Percentiles rank a stretch among this genome's conserved stretches.
phyloP scores from a whole-genome alignment of 2,113 vertebrate genomes.

The Phodopus roborovskii region DNA sequence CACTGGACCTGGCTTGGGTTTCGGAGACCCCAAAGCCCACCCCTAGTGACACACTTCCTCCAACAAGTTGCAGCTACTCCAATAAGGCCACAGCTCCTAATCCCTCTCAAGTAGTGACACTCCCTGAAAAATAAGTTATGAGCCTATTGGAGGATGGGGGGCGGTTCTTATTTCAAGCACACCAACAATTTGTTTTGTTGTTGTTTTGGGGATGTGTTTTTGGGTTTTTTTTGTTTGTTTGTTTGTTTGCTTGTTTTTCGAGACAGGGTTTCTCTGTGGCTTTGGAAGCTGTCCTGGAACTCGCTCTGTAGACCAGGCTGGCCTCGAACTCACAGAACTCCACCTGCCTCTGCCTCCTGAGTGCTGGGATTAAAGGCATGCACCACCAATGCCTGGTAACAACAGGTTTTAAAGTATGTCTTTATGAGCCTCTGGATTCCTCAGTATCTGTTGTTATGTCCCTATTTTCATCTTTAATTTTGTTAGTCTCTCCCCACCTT shows the following conservation, averaged over 20 bases:
- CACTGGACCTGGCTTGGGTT: neutral
- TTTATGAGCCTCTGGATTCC: neutral
- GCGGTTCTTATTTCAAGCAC: neutral
- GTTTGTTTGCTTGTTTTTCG: no score
- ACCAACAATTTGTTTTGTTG: neutral
- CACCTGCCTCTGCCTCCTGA: no score
- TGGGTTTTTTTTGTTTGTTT: no score
- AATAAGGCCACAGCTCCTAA: neutral
- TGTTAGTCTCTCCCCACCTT: neutral
- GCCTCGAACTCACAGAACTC: no score
- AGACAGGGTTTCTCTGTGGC: no score
- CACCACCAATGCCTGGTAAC: no score
- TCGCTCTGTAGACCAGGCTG: no score
- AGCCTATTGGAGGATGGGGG: no score
- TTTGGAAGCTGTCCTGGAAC: no score
- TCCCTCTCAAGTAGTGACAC: neutral
- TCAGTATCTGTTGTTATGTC: neutral
- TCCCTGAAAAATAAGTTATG: neutral
- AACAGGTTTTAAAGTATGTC: neutral
- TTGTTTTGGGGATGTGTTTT: no score
- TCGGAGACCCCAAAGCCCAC: neutral
- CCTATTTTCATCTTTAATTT: neutral
- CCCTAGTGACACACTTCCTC: neutral
- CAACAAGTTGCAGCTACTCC: neutral
- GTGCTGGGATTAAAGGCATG: no score